Evolutionary conservation across 2,113 vertebrate genomes (phyloP), one percentile per base, ranked within the genome.

Genomic region (Grammomys dolichurus): DNA sequence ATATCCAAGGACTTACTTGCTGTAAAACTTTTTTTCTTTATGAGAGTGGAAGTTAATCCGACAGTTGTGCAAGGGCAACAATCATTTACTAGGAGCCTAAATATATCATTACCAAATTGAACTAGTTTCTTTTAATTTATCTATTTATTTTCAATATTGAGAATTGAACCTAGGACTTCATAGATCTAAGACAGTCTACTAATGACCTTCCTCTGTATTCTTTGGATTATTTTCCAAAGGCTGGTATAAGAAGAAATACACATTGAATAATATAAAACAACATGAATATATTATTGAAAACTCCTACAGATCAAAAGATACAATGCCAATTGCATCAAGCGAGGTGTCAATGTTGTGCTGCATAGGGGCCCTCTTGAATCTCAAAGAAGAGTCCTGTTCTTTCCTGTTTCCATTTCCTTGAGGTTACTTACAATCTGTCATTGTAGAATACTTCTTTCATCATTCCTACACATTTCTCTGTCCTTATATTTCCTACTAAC

Each of bases 301-400:
- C 4, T 46, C 76, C 0, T 46, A 3, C 31, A 87, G 9, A 24
- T 76, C 28, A 86, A n/a, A 17, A 87, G 63, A 8, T 46, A 70
- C 1, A 72, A 1, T 11, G 3, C 40, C 9, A 54, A 28, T 9
- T 13, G 78, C 24, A 26, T 46, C 36, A 14, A 12, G 1, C 8
- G 24, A 24, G 8, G 24, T 84, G 60, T 46, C 11, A n/a, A 28
- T 0, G 14, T 24, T 16, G 0, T 20, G 5, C 5, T 54, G 4
- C 3, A 0, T 54, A 86, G 5, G 33, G 7, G 36, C n/a, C 3
- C 12, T 40, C 40, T 40, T 24, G 14, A 94, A 65, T 31, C 10
- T 33, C 48, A 7, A 3, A 4, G 1, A 2, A 2, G 1, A 33
- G 24, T 51, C 7, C 1, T 5, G 28, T 89, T 43, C 3, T 20